Evolutionary conservation across 2,113 vertebrate genomes (phyloP).

Genomic region (Oncorhynchus kisutch): DNA sequence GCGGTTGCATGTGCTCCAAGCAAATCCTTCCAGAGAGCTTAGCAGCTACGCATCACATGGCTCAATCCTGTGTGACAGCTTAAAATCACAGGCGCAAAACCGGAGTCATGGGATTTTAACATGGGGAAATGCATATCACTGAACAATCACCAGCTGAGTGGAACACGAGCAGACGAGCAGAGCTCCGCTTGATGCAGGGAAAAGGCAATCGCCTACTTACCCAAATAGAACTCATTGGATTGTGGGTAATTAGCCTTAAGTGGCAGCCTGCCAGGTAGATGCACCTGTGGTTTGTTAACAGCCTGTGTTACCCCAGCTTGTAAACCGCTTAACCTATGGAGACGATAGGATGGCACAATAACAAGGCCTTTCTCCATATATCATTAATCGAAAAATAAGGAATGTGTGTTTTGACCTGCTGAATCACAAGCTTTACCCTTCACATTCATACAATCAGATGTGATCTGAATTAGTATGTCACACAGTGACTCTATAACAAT

Average conservation of each 20-base stretch:
- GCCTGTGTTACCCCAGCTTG: constrained; percentile 27
- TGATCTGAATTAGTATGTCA: background rate
- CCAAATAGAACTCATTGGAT: constrained; percentile 40
- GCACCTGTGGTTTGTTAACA: constrained; percentile 52
- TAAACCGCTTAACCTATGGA: constrained; percentile 19
- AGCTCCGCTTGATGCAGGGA: constrained; percentile 36
- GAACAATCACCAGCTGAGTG: constrained; percentile 53
- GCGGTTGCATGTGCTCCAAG: constrained; percentile 66
- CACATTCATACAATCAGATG: background rate
- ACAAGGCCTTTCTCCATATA: too few species aligned
- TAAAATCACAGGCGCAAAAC: constrained; percentile 53
- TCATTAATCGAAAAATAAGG: background rate
- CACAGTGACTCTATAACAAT: background rate
- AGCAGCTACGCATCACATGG: constrained; percentile 75
- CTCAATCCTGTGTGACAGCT: constrained; percentile 69
- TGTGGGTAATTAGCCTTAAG: constrained; percentile 41
- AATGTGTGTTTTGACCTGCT: background rate
- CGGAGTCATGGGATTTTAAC: constrained; percentile 55
- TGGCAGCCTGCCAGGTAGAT: constrained; percentile 57
- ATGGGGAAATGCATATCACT: constrained; percentile 53
- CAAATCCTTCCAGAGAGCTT: constrained; percentile 53
- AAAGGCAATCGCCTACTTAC: constrained; percentile 44
- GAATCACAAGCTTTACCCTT: background rate
- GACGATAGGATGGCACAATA: too few species aligned
- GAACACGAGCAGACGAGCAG: constrained; percentile 26